These are phyloP conservation scores for Tillus elongatus DNA, from an alignment of 2,888 invertebrate species.

Conservation along the genomic window DNA sequence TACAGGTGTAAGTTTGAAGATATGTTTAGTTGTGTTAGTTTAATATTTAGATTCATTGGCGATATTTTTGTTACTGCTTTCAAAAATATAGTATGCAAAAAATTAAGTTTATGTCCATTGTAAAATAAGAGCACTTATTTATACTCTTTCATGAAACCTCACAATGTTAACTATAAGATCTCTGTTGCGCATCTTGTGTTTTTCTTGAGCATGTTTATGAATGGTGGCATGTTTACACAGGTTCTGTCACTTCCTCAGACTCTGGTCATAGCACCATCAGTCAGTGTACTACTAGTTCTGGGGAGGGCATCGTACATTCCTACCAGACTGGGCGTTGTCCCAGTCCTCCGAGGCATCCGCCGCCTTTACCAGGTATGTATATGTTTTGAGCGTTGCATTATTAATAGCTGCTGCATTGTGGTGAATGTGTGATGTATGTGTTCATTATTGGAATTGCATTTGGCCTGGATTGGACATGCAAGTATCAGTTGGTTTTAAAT, in stretches of 20 bases:
- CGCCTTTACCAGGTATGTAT: constrained; percentile 37
- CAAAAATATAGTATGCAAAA: too few species aligned
- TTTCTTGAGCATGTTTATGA: constrained; percentile 26
- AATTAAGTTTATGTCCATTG: too few species aligned
- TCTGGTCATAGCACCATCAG: constrained; percentile 76
- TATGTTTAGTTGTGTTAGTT: too few species aligned
- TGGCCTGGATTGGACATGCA: too few species aligned
- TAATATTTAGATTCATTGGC: too few species aligned
- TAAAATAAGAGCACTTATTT: too few species aligned
- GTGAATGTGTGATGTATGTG: neutral
- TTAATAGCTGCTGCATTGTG: constrained; percentile 8
- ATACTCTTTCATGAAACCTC: constrained; percentile 6
- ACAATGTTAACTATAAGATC: neutral
- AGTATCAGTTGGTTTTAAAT: too few species aligned
- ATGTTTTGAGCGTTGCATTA: constrained; percentile 6
- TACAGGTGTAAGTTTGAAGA: too few species aligned
- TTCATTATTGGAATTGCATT: too few species aligned
- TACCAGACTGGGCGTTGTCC: constrained; percentile 37
- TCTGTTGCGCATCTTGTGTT: too few species aligned
- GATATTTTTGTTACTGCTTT: too few species aligned
- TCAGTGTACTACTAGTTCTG: constrained; percentile 49
- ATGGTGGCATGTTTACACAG: constrained; percentile 42
- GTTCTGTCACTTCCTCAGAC: constrained; percentile 87
- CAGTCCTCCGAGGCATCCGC: constrained; percentile 37
- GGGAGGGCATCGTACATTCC: constrained; percentile 37